Evolutionary conservation across 2,888 invertebrate species (phyloP).

Genomic region (Ichneumon xanthorius): DNA sequence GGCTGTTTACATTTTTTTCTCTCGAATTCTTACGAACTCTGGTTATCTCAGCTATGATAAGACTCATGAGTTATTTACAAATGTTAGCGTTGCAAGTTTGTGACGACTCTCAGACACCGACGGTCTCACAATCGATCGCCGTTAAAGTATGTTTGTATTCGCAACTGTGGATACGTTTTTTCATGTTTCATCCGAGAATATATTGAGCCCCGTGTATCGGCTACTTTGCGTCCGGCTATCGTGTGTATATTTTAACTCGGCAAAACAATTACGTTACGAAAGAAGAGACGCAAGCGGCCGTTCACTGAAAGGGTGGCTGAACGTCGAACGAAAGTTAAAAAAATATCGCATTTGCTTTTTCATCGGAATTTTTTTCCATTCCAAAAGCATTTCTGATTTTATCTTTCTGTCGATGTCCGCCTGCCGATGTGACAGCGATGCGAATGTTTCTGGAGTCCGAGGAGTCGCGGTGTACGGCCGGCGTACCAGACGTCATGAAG

Average conservation of each 20-base stretch:
- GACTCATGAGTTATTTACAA: not conserved
- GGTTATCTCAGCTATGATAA: conserved; percentile 16
- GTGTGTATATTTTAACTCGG: not conserved
- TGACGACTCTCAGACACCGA: not conserved
- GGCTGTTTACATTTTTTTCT: not conserved
- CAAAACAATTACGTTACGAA: not conserved
- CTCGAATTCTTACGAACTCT: not conserved
- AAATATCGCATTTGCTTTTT: not conserved
- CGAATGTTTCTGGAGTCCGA: not conserved
- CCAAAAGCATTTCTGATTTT: not conserved
- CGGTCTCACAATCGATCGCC: not conserved
- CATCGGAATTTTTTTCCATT: not conserved
- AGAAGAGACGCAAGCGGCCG: not conserved
- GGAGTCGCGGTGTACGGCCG: no score
- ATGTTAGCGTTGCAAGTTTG: not conserved
- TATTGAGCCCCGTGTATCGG: not conserved
- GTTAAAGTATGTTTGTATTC: not conserved
- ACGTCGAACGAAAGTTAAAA: not conserved
- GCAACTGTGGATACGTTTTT: not conserved
- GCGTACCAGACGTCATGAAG: no score
- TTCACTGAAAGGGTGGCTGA: not conserved
- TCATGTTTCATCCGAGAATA: not conserved
- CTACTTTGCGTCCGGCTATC: not conserved
- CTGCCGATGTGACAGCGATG: not conserved
- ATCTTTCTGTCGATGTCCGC: not conserved